Evolutionary conservation across 2,113 vertebrate genomes (phyloP).

Genomic region (Paradisaea rubra): DNA sequence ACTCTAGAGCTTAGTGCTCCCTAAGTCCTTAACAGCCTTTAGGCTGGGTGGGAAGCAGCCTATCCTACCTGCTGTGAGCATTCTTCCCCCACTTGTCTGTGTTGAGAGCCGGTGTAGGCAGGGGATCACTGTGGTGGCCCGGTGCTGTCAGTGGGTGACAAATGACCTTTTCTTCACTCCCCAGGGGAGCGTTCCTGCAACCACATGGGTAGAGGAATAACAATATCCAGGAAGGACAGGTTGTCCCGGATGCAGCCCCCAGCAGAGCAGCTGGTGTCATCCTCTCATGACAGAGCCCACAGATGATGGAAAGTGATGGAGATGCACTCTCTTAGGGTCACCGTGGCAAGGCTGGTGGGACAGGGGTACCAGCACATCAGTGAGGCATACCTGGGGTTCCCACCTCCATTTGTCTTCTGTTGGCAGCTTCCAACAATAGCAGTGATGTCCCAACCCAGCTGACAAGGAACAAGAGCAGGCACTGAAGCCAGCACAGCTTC

Average conservation of each 20-base stretch:
- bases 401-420: neutral
- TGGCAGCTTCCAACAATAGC: neutral
- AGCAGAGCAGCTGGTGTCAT: rapidly evolving
- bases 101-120: neutral
- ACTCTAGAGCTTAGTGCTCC: neutral
- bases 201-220: neutral
- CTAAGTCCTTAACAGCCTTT: neutral
- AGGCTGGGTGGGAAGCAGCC: neutral
- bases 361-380: rapidly evolving
- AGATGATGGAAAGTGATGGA: rapidly evolving
- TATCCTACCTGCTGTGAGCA: rapidly evolving
- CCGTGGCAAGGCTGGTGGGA: rapidly evolving
- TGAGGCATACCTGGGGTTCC: too few relatives aligned
- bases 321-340: neutral
- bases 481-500: neutral
- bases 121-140: rapidly evolving
- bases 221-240: neutral
- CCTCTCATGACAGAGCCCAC: neutral
- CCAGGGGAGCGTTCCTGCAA: neutral
- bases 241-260: neutral
- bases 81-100: neutral
- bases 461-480: neutral
- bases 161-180: neutral
- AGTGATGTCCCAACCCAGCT: rapidly evolving
- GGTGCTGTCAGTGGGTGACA: neutral